Evolutionary conservation across 1,140 invertebrate species (phyloP).

Genomic region (Pantala flavescens): DNA sequence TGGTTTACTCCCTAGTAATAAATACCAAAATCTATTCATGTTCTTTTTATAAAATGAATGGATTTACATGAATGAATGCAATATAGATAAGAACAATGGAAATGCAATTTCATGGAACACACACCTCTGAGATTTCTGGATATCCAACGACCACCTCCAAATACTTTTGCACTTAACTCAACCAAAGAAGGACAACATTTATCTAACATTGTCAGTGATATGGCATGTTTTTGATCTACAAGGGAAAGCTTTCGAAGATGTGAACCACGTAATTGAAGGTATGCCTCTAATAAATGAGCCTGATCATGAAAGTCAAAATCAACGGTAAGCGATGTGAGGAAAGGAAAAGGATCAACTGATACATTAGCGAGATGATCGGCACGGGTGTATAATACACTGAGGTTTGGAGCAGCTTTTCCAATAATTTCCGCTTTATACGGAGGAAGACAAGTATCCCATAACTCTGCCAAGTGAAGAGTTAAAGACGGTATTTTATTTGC

Average conservation of each 20-base stretch:
- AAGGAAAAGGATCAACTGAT: conserved; percentile 12
- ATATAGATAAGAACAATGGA: no score
- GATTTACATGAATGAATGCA: not conserved
- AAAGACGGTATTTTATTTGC: conserved; percentile 14
- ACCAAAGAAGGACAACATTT: conserved; percentile 21
- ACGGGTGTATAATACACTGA: conserved; percentile 24
- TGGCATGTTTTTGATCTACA: conserved; percentile 21
- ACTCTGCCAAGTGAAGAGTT: conserved; percentile 22
- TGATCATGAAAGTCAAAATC: conserved; percentile 25
- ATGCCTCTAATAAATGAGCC: conserved; percentile 17
- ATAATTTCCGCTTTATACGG: conserved; percentile 21
- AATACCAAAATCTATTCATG: not conserved
- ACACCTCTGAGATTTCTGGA: not conserved
- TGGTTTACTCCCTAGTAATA: not conserved
- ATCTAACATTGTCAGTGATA: conserved; percentile 20
- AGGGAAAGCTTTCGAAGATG: conserved; percentile 19
- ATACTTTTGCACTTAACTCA: conserved; percentile 23
- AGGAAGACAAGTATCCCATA: conserved; percentile 27
- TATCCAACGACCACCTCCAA: not conserved
- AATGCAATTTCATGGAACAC: not conserved
- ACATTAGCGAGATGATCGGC: conserved; percentile 19
- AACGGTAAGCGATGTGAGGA: conserved; percentile 23
- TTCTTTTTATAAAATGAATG: not conserved
- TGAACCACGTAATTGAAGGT: conserved; percentile 19
- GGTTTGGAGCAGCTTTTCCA: conserved; percentile 20